Conservation (phyloP, 2,888 invertebrate genomes). For the Cartodere bifasciata region DNA sequence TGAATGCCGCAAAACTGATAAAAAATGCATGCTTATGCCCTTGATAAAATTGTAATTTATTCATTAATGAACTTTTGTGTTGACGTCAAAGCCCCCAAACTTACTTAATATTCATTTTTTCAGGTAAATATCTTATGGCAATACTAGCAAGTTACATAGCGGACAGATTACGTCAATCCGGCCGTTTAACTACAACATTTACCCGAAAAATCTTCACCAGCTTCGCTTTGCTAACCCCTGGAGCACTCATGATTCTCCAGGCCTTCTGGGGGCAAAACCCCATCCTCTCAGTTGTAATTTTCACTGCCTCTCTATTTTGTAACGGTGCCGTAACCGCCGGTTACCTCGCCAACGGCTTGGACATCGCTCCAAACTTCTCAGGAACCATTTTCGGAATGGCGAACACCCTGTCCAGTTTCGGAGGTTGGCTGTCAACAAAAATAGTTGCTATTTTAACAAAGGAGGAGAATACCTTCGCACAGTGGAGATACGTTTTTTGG, state of each 20-base stretch:
- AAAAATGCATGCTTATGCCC: too few species aligned
- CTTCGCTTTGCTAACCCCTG: slow-evolving; percentile 50
- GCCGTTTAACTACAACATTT: slow-evolving; percentile 57
- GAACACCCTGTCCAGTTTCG: slow-evolving; percentile 73
- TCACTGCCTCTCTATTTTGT: slow-evolving; percentile 66
- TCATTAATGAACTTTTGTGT: too few species aligned
- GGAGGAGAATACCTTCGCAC: slow-evolving; percentile 56
- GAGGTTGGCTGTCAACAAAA: slow-evolving; percentile 69
- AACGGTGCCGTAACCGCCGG: slow-evolving; percentile 81
- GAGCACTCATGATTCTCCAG: slow-evolving; percentile 61
- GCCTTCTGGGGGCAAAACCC: slow-evolving; percentile 59
- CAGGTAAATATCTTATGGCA: slow-evolving; percentile 65
- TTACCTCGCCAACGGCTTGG: slow-evolving; percentile 73
- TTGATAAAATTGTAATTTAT: too few species aligned
- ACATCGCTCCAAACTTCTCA: slow-evolving; percentile 81
- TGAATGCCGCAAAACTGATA: too few species aligned
- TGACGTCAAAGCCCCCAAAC: too few species aligned
- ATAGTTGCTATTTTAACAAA: slow-evolving; percentile 70
- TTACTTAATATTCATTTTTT: slow-evolving; percentile 15
- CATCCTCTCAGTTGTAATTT: slow-evolving; percentile 60
- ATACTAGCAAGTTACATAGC: slow-evolving; percentile 60
- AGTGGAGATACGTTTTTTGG: slow-evolving; percentile 75
- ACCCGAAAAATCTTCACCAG: slow-evolving; percentile 58
- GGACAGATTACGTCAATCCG: slow-evolving; percentile 54
- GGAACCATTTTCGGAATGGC: slow-evolving; percentile 83